phyloP scores from a whole-genome alignment of 1,140 invertebrate genomes.

The Halotydeus destructor region DNA sequence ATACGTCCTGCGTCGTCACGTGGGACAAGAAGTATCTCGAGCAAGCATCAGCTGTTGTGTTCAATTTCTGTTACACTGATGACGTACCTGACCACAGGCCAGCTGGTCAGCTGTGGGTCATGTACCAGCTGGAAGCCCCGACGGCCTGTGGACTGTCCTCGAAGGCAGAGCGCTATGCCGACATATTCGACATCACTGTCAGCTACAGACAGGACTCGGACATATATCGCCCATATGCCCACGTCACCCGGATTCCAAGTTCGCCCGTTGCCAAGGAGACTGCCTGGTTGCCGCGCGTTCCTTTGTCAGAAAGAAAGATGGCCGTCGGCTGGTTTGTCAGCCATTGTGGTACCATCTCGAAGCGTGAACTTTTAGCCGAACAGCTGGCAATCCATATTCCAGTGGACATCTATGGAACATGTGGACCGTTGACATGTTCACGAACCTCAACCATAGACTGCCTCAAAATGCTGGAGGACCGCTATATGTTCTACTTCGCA shows the following conservation, averaged over 20 bases:
- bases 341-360: slow-evolving; percentile 33
- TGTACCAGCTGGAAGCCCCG: slow-evolving; percentile 18
- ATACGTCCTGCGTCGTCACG: too few relatives aligned
- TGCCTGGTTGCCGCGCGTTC: too few relatives aligned
- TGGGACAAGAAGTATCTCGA: too few relatives aligned
- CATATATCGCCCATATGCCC: slow-evolving; percentile 19
- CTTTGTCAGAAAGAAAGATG: too few relatives aligned
- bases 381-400: slow-evolving; percentile 32
- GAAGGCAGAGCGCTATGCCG: slow-evolving; percentile 4
- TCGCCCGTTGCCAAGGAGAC: slow-evolving; percentile 21
- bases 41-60: too few relatives aligned
- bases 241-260: background rate
- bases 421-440: slow-evolving; percentile 22
- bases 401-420: slow-evolving; percentile 45
- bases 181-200: slow-evolving; percentile 41
- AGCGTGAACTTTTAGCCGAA: slow-evolving; percentile 31
- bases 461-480: slow-evolving; percentile 15
- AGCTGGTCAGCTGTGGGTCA: slow-evolving; percentile 15
- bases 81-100: slow-evolving; percentile 20
- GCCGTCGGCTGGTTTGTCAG: slow-evolving; percentile 38
- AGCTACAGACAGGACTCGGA: slow-evolving; percentile 35
- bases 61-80: too few relatives aligned
- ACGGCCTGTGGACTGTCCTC: slow-evolving; percentile 13
- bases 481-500: slow-evolving; percentile 24
- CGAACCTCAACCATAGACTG: slow-evolving; percentile 17